Conservation (phyloP, 2,888 invertebrate species). For the Drosophila gaucha region DNA sequence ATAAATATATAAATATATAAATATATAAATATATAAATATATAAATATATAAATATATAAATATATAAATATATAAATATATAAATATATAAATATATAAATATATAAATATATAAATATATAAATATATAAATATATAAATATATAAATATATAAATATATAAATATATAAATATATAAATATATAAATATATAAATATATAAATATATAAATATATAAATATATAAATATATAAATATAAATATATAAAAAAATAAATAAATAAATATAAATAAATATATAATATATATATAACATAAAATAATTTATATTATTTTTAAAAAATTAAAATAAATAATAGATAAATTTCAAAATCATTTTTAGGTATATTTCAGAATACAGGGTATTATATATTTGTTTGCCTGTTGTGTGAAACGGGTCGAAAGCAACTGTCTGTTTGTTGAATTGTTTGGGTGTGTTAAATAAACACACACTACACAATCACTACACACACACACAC, state of each 20-base stretch:
- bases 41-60: background rate
- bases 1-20: background rate
- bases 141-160: background rate
- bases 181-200: background rate
- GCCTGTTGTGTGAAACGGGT: constrained; percentile 48
- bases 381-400: constrained; percentile 62
- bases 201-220: background rate
- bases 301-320: too few relatives aligned
- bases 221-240: background rate
- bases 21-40: background rate
- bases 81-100: background rate
- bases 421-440: constrained; percentile 35
- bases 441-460: constrained; percentile 36
- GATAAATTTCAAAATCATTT: background rate
- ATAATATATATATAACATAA: too few relatives aligned
- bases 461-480: constrained; percentile 30
- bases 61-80: background rate
- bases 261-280: too few relatives aligned
- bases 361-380: background rate
- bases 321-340: background rate
- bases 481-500: constrained; percentile 1
- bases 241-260: background rate
- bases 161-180: background rate
- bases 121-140: background rate
- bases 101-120: background rate